phyloP scores from a whole-genome alignment of 1,140 invertebrate species.

The Episyrphus balteatus region DNA sequence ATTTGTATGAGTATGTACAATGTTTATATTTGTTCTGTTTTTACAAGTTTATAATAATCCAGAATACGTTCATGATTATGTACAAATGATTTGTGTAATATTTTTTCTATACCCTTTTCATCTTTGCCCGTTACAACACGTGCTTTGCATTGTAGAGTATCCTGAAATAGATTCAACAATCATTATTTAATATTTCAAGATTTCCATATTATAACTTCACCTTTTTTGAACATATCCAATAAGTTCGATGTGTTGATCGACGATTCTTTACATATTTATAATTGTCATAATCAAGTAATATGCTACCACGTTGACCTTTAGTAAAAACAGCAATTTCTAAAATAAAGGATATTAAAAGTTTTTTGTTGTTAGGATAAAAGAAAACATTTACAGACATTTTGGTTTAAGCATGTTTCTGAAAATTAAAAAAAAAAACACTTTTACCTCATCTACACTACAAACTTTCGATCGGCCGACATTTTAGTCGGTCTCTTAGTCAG shows the following conservation, averaged over 20 bases:
- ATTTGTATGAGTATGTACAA: too few relatives aligned
- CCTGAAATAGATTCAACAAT: conserved; percentile 11
- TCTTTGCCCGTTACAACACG: conserved; percentile 29
- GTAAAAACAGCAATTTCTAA: conserved; percentile 27
- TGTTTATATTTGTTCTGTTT: too few relatives aligned
- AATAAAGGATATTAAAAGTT: conserved; percentile 6
- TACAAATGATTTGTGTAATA: conserved; percentile 25
- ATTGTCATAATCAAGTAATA: conserved; percentile 20
- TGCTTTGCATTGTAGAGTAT: conserved; percentile 26
- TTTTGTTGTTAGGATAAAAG: too few relatives aligned
- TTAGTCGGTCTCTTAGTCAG: too few relatives aligned
- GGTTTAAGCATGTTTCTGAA: too few relatives aligned
- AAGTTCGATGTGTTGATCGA: conserved; percentile 25
- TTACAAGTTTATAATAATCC: too few relatives aligned
- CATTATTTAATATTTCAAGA: background rate
- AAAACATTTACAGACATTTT: too few relatives aligned
- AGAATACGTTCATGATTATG: conserved; percentile 23
- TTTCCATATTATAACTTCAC: conserved; percentile 10
- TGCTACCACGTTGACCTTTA: conserved; percentile 29
- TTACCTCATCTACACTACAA: too few relatives aligned
- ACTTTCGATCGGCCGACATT: too few relatives aligned
- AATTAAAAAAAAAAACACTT: too few relatives aligned
- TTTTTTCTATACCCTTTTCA: conserved; percentile 13
- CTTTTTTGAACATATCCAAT: conserved; percentile 33
- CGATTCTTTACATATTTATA: conserved; percentile 34